Evolutionary conservation across 2,113 vertebrate genomes (phyloP).

Genomic region (Anhinga rufa): DNA sequence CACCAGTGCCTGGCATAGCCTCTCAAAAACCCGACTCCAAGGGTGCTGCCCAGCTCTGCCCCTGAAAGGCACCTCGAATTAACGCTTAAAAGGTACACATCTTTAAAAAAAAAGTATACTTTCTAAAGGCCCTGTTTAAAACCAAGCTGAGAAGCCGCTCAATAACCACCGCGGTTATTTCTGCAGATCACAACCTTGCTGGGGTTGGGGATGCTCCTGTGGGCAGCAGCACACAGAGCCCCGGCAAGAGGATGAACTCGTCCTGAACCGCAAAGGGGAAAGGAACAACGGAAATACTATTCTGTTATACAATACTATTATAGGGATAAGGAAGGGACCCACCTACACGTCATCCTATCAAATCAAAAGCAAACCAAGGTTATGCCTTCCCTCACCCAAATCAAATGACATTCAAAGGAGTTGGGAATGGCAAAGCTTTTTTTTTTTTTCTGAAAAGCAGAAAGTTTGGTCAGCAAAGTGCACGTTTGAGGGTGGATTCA

Average conservation of each 20-base stretch:
- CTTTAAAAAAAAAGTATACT: neutral
- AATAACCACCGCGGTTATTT: accelerated
- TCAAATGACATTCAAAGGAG: neutral
- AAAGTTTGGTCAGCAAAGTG: neutral
- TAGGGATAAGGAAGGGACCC: neutral
- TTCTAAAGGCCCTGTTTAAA: accelerated
- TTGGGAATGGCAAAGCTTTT: neutral
- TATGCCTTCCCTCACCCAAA: neutral
- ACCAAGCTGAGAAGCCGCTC: neutral
- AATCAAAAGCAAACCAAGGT: neutral
- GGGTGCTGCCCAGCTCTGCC: neutral
- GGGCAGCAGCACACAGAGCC: neutral
- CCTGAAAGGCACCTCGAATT: accelerated
- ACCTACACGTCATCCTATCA: neutral
- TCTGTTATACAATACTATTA: neutral
- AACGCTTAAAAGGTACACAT: neutral
- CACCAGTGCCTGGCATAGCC: neutral
- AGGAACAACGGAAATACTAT: neutral
- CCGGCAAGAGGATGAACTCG: neutral
- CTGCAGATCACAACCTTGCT: neutral
- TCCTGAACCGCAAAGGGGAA: neutral
- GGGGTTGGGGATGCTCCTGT: neutral
- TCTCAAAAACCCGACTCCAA: neutral
- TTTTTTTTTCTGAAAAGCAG: neutral
- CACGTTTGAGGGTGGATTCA: accelerated